Base-by-base conservation (phyloP, 2,888 invertebrate genomes). In the Lamellibrachia satsuma region DNA sequence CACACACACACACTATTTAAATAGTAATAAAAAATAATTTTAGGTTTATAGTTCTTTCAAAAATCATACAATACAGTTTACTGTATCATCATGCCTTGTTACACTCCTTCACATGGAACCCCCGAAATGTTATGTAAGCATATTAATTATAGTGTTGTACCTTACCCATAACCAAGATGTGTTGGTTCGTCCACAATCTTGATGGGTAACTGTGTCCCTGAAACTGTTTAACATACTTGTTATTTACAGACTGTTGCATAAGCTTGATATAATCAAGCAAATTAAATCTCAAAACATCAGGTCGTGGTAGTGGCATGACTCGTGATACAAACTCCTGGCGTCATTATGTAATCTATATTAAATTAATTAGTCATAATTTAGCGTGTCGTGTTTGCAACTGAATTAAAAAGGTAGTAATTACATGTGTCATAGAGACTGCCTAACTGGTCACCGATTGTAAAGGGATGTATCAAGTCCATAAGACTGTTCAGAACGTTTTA, bases 101-200 rank as follows among this genome's bases (percentile, higher is more conserved):
- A 39, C 39, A 39, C 39, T 39, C 39, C 39, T 39, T 39, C 39
- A 39, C 39, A 39, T 39, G 39, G 39, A 39, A 39, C 39, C 39
- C 39, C 39, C 39, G 39, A 39, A 39, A 39, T 39, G 15, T 39
- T 7, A 92, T 57, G 8, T 8, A 9, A 1, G 7, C 39, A n/a
- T 90, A 52, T 1, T 39, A 57, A n/a, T 8, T 22, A 90, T 27
- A 27, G n/a, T 90, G 22, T 92, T 11, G 8, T 52, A 39, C 6
- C 91, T 92, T 91, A 93, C 94, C 96, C 96, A 95, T 95, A 96
- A 75, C 75, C 91, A n/a, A 91, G n/a, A 93, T 93, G 95, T 60
- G 96, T 95, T 52, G 96, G 96, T 92, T 96, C 96, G 52, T 96
- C 96, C 9, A 96, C 96, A 93, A 96, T 95, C 93, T 96, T 96